These are phyloP conservation scores for Trichopoda pennipes DNA, from an alignment of 2,888 invertebrate species.

Conservation along the genomic window DNA sequence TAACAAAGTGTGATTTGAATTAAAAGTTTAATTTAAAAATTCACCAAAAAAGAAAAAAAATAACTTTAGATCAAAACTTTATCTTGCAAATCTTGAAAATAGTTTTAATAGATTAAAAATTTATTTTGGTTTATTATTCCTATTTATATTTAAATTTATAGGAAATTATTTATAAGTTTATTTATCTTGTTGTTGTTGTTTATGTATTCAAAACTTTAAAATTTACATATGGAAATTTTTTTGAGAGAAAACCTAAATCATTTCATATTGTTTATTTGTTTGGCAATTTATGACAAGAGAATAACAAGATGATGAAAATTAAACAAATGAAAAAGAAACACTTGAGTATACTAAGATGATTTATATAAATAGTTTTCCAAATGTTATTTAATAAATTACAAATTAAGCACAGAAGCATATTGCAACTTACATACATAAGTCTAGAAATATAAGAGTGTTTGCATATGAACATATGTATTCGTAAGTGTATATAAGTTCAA, in stretches of 20 bases:
- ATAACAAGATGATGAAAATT: constrained; percentile 22
- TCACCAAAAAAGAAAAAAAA: no score
- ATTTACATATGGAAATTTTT: not conserved
- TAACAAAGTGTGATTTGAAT: constrained; percentile 19
- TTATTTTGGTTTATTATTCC: no score
- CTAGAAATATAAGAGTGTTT: no score
- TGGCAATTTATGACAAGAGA: constrained; percentile 38
- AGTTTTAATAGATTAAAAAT: no score
- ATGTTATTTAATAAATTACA: constrained; percentile 19
- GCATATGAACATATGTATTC: not conserved
- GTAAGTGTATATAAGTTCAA: no score
- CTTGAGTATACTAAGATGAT: not conserved
- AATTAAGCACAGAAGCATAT: not conserved
- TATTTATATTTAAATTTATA: no score
- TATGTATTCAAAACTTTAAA: not conserved
- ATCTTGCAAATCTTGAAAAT: not conserved
- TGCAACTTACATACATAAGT: no score
- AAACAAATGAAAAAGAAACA: constrained; percentile 29
- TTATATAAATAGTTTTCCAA: constrained; percentile 11
- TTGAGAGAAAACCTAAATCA: not conserved
- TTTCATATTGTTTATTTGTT: constrained; percentile 6
- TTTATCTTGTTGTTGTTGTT: no score
- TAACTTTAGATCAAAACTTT: not conserved
- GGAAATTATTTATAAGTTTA: no score
- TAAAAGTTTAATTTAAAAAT: no score